Evolutionary conservation across 2,888 invertebrate species (phyloP), one percentile per base, ranked within the genome.

Genomic region (Sepiola atlantica): DNA sequence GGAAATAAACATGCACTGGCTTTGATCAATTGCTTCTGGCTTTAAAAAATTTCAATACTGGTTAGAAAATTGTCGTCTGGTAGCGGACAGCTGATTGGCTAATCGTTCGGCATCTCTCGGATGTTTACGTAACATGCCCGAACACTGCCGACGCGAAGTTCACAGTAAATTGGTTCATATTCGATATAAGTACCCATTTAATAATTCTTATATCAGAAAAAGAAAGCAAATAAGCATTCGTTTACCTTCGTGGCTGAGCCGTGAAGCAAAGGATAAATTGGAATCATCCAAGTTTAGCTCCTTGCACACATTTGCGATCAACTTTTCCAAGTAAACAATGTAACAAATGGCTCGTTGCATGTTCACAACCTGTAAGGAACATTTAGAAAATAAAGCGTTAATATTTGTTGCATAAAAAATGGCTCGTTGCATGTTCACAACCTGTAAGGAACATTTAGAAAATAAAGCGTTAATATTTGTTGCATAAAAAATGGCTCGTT

Each of bases 281-380:
- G 94, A 91, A 24, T 45, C 35, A 45, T 94, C 94, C 57, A 94
- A 77, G 20, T 61, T 95, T 8, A 96, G 94, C 91, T 96, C 95
- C 55, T 95, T 95, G 94, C 96, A 96, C 90, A 96, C 94, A 32
- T 94, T 94, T 16, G 94, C 94, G 54, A 97, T 95, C 90, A 96
- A 96, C 93, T 96, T 96, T 95, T 97, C 97, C 94, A 97, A 95
- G 94, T 96, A 96, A 94, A 96, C 96, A 54, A 97, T 96, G 94
- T 97, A 97, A 90, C 96, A 96, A 93, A 97, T 97, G 45, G 97
- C 96, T 93, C 96, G 95, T 95, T 97, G 97, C 96, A 97, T 96
- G 96, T 96, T 97, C 55, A 97, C 96, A 32, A 97, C 97, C 97
- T 97, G 95, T 0, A 94, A 95, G n/a, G 1, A 45, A 94, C 20